Conservation (phyloP, 2,888 invertebrate genomes). For the Lasioglossum malachurum region DNA sequence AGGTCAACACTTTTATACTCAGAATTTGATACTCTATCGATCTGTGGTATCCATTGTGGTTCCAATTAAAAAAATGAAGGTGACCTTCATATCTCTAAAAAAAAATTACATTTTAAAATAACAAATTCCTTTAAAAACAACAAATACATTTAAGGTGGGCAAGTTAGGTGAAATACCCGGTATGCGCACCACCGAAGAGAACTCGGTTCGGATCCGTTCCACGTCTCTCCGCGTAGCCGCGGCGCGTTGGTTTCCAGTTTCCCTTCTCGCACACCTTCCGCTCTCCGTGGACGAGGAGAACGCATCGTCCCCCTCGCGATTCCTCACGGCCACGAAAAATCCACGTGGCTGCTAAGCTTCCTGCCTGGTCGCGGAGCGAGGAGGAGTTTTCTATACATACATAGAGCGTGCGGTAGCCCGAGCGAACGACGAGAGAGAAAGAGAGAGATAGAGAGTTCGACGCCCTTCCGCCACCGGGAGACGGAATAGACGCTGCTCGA, state of each 20-base stretch:
- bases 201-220: neutral
- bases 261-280: conserved; percentile 22
- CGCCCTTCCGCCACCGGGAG: neutral
- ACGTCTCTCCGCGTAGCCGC: too few relatives aligned
- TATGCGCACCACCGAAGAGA: conserved; percentile 1
- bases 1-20: too few relatives aligned
- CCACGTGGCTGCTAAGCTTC: conserved; percentile 44
- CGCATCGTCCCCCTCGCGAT: neutral
- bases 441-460: conserved; percentile 16
- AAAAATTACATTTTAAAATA: too few relatives aligned
- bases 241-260: conserved; percentile 42
- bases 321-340: conserved; percentile 31
- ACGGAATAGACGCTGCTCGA: neutral
- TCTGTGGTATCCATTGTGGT: too few relatives aligned
- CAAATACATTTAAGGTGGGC: too few relatives aligned
- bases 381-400: neutral
- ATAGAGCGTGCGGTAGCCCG: neutral
- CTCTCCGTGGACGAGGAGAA: neutral
- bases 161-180: too few relatives aligned
- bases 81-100: too few relatives aligned
- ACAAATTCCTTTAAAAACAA: too few relatives aligned
- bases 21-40: too few relatives aligned
- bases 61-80: too few relatives aligned
- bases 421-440: neutral
- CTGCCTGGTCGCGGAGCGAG: neutral